Base-by-base conservation (phyloP, 2,113 vertebrate species). In the Otolemur garnettii region DNA sequence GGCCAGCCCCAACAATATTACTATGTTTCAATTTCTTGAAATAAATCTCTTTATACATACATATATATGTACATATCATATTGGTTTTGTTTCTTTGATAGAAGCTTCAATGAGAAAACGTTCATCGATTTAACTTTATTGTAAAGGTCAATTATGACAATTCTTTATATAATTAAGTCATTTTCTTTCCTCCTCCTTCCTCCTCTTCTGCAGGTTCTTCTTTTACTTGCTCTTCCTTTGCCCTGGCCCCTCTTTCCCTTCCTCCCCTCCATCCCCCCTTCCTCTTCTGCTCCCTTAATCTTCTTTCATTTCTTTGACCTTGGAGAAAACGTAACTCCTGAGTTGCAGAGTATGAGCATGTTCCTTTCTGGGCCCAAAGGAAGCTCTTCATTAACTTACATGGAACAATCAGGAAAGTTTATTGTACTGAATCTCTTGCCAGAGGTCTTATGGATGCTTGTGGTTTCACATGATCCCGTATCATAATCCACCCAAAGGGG, bases 241-340 rank as follows among this genome's bases (percentile, higher is more conserved):
- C 28, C 50, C 45, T 50, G 45, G 8, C 45, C 45, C 45, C 45
- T 50, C 45, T 50, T 9, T 50, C 45, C 45, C 50, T 69, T 24
- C 7, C 14, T n/a, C 33, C 5, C 4, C 28, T 30, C 1, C 50
- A 21, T 55, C 28, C 19, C 33, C 3, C 9, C 8, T 4, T 19
- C 4, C 10, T 12, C 26, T 5, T 53, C 11, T 38, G 17, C 12
- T 53, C 35, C 5, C 6, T 17, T n/a, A 0, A 9, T 21, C 1
- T 7, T 2, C 19, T 28, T 7, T 19, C 30, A 12, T 77, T 66
- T 28, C 50, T 64, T 68, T 74, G 30, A 75, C 1, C 1, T 57
- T 84, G 15, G 19, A 80, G 13, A 88, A 91, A 60, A 75, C 19
- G 21, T 26, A 78, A 83, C 21, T 55, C 42, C 28, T 45, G 50